phyloP scores from a whole-genome alignment of 2,888 invertebrate species.

The Sturmia bella region DNA sequence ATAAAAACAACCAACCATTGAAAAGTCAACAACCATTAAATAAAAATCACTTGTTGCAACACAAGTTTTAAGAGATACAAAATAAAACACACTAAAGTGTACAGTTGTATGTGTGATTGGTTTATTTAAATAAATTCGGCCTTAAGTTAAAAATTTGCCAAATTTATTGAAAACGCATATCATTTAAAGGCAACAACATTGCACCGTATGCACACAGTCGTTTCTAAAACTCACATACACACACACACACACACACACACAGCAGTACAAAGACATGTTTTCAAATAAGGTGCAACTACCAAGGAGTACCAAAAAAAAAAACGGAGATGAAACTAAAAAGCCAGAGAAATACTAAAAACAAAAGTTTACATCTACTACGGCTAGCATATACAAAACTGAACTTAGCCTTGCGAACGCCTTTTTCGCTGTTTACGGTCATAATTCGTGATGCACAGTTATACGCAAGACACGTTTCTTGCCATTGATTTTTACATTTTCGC shows the following conservation, averaged over 20 bases:
- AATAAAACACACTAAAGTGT: background rate
- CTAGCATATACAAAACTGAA: slow-evolving; percentile 32
- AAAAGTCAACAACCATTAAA: slow-evolving; percentile 67
- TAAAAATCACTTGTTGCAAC: slow-evolving; percentile 66
- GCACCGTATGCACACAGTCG: background rate
- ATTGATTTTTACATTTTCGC: slow-evolving; percentile 14
- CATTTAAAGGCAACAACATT: slow-evolving; percentile 64
- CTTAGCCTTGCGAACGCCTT: slow-evolving; percentile 58
- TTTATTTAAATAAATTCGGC: slow-evolving; percentile 64
- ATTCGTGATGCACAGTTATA: slow-evolving; percentile 71
- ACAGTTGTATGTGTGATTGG: background rate
- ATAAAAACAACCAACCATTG: slow-evolving; percentile 47
- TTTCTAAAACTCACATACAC: background rate
- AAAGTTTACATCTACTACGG: slow-evolving; percentile 33
- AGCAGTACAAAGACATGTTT: slow-evolving; percentile 2
- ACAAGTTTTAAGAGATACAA: slow-evolving; percentile 35
- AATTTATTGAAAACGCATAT: slow-evolving; percentile 69
- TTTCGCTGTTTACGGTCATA: slow-evolving; percentile 68
- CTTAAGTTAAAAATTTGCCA: slow-evolving; percentile 61
- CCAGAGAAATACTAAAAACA: slow-evolving; percentile 1
- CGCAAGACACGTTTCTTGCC: slow-evolving; percentile 66
- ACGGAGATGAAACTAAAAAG: slow-evolving; percentile 7
- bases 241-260: background rate
- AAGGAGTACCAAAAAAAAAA: background rate
- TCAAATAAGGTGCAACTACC: slow-evolving; percentile 15